Conservation (phyloP, 2,888 invertebrate species). For the Agrilus cyanescens region DNA sequence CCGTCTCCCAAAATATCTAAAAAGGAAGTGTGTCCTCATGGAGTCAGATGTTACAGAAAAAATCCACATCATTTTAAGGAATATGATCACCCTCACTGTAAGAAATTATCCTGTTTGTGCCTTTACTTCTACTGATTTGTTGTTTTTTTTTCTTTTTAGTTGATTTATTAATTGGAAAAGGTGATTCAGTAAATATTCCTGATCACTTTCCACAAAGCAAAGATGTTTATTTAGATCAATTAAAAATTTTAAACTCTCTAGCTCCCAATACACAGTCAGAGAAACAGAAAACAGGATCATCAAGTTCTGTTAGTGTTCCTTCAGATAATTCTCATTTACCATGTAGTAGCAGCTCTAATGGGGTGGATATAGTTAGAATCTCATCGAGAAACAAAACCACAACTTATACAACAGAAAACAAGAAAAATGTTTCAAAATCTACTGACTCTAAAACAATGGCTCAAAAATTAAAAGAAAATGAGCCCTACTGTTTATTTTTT, state of each 20-base stretch:
- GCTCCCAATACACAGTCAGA: constrained; percentile 3
- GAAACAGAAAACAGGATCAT: neutral
- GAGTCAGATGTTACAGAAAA: constrained; percentile 65
- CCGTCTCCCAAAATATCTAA: constrained; percentile 19
- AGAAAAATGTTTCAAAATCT: constrained; percentile 30
- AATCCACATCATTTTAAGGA: constrained; percentile 78
- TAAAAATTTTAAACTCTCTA: constrained; percentile 39
- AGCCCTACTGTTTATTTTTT: constrained; percentile 66
- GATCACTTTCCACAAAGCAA: constrained; percentile 38
- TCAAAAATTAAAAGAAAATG: constrained; percentile 50
- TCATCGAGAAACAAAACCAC: constrained; percentile 26
- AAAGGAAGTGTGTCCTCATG: constrained; percentile 58
- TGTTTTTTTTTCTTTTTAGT: constrained; percentile 51
- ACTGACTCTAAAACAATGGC: constrained; percentile 44
- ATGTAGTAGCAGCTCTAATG: neutral
- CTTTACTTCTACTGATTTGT: too few relatives aligned
- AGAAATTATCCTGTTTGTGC: constrained; percentile 25
- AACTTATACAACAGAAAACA: constrained; percentile 42
- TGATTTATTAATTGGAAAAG: constrained; percentile 47
- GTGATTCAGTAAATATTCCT: constrained; percentile 42
- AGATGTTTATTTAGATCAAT: constrained; percentile 48
- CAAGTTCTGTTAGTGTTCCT: neutral
- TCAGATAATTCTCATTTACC: neutral
- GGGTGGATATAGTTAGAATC: constrained; percentile 17
- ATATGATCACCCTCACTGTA: constrained; percentile 70